phyloP scores from a whole-genome alignment of 2,888 invertebrate genomes.

The Mythimna lalbum region DNA sequence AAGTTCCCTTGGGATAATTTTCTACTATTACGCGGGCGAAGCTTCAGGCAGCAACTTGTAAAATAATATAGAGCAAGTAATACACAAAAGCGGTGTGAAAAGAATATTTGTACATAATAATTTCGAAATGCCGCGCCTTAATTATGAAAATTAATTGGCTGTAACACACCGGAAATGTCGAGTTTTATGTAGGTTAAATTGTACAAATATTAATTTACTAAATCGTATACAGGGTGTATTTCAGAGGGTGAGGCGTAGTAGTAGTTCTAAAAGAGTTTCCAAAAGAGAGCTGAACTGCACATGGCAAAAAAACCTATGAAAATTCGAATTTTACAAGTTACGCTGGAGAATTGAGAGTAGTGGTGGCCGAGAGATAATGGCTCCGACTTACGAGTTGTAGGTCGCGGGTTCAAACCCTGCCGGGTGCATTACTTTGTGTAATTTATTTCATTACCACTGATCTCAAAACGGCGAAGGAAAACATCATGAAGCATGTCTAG shows the following conservation, averaged over 20 bases:
- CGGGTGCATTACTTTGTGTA: no score
- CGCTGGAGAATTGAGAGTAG: no score
- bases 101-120: slow-evolving; percentile 21
- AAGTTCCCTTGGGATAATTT: no score
- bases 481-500: no score
- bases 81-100: neutral
- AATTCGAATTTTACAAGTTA: neutral
- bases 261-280: neutral
- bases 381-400: no score
- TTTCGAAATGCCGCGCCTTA: slow-evolving; percentile 30
- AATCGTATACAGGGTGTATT: neutral
- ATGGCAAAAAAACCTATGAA: no score
- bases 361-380: no score
- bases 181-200: slow-evolving; percentile 14
- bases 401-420: no score
- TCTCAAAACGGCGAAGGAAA: no score
- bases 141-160: slow-evolving; percentile 46
- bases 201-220: slow-evolving; percentile 7
- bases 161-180: slow-evolving; percentile 29
- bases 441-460: no score
- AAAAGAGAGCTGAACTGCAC: no score
- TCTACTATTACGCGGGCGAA: no score
- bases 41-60: neutral
- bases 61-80: neutral
- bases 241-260: neutral